phyloP scores from a whole-genome alignment of 2,113 vertebrate genomes.

The Seriola rivoliana region DNA sequence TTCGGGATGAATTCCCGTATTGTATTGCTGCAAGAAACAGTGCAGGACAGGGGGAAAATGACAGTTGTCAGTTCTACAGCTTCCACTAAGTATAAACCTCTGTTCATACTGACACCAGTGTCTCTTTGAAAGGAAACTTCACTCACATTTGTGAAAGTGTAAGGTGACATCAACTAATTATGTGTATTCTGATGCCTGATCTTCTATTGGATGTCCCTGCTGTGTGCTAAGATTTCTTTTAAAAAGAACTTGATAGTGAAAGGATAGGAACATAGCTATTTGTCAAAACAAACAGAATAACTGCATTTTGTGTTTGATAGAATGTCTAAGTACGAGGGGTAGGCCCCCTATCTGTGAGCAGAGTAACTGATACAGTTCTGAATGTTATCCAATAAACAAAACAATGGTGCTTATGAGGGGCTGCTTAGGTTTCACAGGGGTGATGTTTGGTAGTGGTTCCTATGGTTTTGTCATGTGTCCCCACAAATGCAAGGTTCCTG shows the following conservation, averaged over 20 bases:
- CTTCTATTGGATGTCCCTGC: not conserved
- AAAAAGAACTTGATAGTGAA: not conserved
- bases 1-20: slow-evolving; percentile 24
- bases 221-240: not conserved
- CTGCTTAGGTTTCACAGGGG: not conserved
- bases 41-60: not conserved
- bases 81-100: not conserved
- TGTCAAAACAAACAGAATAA: slow-evolving; percentile 2
- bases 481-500: not conserved
- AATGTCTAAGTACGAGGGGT: not conserved
- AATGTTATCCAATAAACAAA: too few species aligned
- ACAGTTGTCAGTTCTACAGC: not conserved
- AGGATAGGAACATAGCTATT: not conserved
- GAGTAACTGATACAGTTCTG: too few species aligned
- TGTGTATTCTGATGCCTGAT: too few species aligned
- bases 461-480: not conserved
- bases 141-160: not conserved
- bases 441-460: not conserved
- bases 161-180: not conserved
- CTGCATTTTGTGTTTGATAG: slow-evolving; percentile 2
- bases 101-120: not conserved
- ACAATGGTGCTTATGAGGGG: not conserved
- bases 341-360: not conserved
- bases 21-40: not conserved
- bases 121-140: not conserved